Evolutionary conservation across 2,113 vertebrate genomes (phyloP), one percentile per base, ranked within the genome.

Genomic region (Fregetta grallaria): DNA sequence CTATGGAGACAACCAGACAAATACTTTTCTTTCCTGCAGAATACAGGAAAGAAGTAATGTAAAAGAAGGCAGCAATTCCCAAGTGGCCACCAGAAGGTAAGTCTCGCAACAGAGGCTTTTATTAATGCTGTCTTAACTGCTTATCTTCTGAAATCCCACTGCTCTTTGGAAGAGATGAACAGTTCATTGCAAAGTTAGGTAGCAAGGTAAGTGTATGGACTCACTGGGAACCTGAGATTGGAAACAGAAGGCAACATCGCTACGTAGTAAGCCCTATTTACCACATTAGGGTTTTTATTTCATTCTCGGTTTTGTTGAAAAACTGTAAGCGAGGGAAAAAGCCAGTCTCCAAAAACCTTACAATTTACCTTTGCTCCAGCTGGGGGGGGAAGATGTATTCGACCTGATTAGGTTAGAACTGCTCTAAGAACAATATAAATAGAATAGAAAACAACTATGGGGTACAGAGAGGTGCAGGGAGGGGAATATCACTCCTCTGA

Each of bases 51-150:
- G 32, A 63, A 75, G 55, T 27, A 87, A 89, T 42, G 82, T 45
- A 79, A 96, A 92, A 83, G 86, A 14, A 68, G n/a, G 62, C 92
- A 81, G 62, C n/a, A 62, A 75, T 88, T 94, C 96, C 94, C 93
- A 92, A 56, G 79, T 1, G 82, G 70, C 42, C 78, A 78, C 19
- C 36, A 75, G 30, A 77, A 86, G 76, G 88, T 65, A 81, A 81
- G 45, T 26, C 77, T 18, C 88, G 76, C 59, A 87, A 42, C 34
- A 10, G 8, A 90, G 53, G 66, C 22, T 91, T 93, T 92, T 79
- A 94, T 92, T 95, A 94, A 91, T 89, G 83, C 91, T 95, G 91
- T 53, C 89, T 94, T 86, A 94, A 91, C 27, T 81, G 83, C 49
- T 94, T 94, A 85, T 86, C 83, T 87, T 75, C 83, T 65, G 56